Percentiles rank a stretch among this genome's conserved stretches.
These are phyloP conservation scores for Cochlearius cochlearius DNA, from an alignment of 2,113 vertebrate species.

Conservation along the genomic window DNA sequence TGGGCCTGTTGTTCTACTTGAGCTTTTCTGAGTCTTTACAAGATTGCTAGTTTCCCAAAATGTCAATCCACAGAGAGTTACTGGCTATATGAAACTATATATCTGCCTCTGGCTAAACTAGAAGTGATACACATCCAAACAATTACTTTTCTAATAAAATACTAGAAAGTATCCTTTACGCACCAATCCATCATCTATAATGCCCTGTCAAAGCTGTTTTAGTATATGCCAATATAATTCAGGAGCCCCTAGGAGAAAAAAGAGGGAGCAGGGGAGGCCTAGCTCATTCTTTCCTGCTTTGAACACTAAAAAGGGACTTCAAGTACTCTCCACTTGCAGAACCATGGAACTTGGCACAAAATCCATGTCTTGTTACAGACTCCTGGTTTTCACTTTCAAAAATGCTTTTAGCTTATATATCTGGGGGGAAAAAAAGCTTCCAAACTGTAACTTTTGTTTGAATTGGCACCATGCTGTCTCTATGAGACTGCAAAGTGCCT, in stretches of 20 bases:
- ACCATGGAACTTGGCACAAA: background rate
- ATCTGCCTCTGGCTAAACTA: background rate
- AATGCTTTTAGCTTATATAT: background rate
- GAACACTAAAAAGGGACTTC: background rate
- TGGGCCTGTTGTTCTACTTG: background rate
- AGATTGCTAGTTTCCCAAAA: background rate
- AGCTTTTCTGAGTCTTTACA: background rate
- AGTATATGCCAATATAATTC: background rate
- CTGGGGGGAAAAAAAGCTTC: background rate
- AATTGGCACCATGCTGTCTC: background rate
- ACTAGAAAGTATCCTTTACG: background rate
- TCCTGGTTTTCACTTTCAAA: background rate
- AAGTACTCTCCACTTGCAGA: background rate
- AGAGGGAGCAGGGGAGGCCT: background rate
- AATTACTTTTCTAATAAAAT: slow-evolving; percentile 24
- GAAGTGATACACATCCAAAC: slow-evolving; percentile 21
- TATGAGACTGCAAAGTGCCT: accelerated
- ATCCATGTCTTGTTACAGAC: background rate
- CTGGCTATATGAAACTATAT: background rate
- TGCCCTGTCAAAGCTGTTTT: background rate
- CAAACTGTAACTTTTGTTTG: background rate
- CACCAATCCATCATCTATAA: background rate
- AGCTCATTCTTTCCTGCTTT: background rate
- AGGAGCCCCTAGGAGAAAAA: background rate
- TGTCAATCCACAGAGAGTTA: background rate